A percentile compares a stretch with the other conserved stretches of the same genome.
These are phyloP conservation scores for Aix galericulata DNA, from an alignment of 2,113 vertebrate genomes.

Conservation along the genomic window DNA sequence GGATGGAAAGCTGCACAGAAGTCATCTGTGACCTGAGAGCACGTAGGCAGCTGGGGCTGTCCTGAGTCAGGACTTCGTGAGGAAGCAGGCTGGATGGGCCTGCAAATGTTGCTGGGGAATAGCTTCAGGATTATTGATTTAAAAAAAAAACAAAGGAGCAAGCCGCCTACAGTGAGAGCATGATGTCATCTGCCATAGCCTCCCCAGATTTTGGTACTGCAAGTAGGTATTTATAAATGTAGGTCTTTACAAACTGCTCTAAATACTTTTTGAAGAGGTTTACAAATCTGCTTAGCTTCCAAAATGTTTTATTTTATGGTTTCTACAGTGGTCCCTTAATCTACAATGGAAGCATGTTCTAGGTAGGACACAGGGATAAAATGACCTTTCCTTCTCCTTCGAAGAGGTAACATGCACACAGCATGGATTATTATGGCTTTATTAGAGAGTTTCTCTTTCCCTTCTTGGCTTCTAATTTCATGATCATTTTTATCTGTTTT, in stretches of 20 bases:
- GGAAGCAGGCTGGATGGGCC: neutral
- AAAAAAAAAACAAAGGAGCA: neutral
- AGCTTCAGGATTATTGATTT: neutral
- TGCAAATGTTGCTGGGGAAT: neutral
- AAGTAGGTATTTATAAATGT: neutral
- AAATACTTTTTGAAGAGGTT: neutral
- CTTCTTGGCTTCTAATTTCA: neutral
- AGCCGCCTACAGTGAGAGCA: neutral
- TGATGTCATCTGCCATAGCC: accelerated
- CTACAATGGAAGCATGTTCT: neutral
- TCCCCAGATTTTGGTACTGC: neutral
- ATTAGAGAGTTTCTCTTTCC: neutral
- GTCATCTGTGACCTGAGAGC: neutral
- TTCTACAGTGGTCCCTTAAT: neutral
- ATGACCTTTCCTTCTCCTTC: neutral
- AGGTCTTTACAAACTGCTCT: neutral
- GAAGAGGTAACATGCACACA: neutral
- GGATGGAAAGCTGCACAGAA: neutral
- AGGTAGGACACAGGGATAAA: neutral
- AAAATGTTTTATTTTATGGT: neutral
- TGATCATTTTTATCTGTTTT: neutral
- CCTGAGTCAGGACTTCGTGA: neutral
- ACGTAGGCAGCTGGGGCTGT: neutral
- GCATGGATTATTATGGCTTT: neutral
- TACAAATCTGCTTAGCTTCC: neutral